Base-by-base conservation (phyloP, 2,113 vertebrate species). In the Ariopsis seemanni region DNA sequence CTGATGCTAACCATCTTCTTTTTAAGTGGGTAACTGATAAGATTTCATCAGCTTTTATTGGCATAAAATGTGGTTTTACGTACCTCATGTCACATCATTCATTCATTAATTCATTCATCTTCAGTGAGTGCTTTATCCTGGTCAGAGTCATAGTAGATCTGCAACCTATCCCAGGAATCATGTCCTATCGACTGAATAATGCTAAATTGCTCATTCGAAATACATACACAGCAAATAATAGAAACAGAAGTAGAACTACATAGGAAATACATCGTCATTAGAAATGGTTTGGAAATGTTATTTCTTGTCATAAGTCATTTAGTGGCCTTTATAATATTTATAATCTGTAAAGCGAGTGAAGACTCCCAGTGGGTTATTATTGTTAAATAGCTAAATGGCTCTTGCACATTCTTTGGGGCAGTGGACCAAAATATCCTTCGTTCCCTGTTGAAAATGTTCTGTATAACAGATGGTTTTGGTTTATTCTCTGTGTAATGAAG, bases 391-490 rank as follows among this genome's bases (percentile, higher is more conserved):
- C 87, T 86, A 85, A 90, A 63, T 60, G 90, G 91, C 88, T 92
- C 89, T 87, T 90, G 87, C 89, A 87, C 88, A 67, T 85, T 84
- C 88, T 92, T 84, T 77, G 83, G 85, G 90, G 91, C 90, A 91
- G 88, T 91, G 89, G 82, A 83, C 90, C 58, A 87, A 86, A 88
- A 92, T 86, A 91, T 91, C 91, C 14, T 62, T 58, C 50, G 8
- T 11, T 81, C 27, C 63, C 84, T 85, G 58, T 91, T 89, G 82
- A 90, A 90, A 89, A 92, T 89, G 90, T 93, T 93, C 91, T 90
- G 90, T 82, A 0, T 89, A 91, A 92, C 93, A 94, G 93, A 94
- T 94, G 93, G 92, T 94, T 93, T 89, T 93, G 92, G 86, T 94
- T 93, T 88, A 67, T 82, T 87, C 53, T 34, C 22, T 27, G 85